These are phyloP conservation scores for Atta cephalotes DNA, from an alignment of 1,140 invertebrate species.

Conservation along the genomic window DNA sequence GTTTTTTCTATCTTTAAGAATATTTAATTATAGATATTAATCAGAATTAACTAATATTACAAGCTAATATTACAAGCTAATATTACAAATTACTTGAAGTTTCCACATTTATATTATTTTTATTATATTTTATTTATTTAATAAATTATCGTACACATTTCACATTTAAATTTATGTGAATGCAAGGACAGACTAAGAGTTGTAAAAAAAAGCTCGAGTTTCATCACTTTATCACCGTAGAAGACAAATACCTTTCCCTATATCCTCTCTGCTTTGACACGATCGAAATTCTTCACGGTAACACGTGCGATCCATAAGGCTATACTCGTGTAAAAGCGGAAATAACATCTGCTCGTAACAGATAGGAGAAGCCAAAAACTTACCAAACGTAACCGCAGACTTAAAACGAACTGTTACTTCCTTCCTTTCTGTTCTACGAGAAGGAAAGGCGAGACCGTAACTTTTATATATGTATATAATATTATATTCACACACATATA, in stretches of 20 bases:
- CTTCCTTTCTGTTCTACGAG: slow-evolving; percentile 32
- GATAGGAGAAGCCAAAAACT: slow-evolving; percentile 69
- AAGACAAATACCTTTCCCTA: slow-evolving; percentile 15
- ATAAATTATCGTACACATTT: background rate
- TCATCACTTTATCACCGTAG: slow-evolving; percentile 22
- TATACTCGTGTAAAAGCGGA: slow-evolving; percentile 63
- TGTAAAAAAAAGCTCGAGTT: background rate
- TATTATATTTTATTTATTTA: background rate
- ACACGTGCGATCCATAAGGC: slow-evolving; percentile 68
- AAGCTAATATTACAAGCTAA: background rate
- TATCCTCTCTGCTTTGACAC: slow-evolving; percentile 37
- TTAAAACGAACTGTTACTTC: slow-evolving; percentile 51
- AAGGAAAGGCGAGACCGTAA: background rate
- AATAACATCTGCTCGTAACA: slow-evolving; percentile 69
- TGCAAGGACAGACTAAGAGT: background rate
- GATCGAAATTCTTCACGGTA: slow-evolving; percentile 50
- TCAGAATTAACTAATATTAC: background rate
- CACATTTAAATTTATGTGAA: background rate
- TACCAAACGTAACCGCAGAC: slow-evolving; percentile 58
- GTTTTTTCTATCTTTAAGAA: background rate
- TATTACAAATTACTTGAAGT: background rate
- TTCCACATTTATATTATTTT: background rate
- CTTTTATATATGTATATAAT: background rate
- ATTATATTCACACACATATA: background rate
- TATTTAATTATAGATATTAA: background rate